A percentile compares a stretch with the other conserved stretches of the same genome.
These are phyloP conservation scores for Aphidius ervi DNA, from an alignment of 1,140 invertebrate species.

Conservation along the genomic window DNA sequence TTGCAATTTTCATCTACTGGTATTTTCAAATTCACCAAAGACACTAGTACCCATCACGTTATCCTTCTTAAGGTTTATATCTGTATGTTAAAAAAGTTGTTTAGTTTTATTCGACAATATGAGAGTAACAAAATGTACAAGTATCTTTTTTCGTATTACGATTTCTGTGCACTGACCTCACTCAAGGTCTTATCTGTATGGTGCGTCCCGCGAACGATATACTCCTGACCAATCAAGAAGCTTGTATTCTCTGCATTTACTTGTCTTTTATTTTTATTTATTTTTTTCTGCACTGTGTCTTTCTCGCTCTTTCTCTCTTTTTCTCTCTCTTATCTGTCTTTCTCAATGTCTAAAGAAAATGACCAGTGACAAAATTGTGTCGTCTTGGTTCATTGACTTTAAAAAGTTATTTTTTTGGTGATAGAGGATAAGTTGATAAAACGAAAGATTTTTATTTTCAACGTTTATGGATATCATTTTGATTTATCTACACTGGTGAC, in stretches of 20 bases:
- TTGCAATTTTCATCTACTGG: conserved; percentile 5
- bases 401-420: not conserved
- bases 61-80: conserved; percentile 1
- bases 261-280: conserved; percentile 15
- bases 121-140: conserved; percentile 16
- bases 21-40: too few relatives aligned
- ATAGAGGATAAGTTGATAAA: not conserved
- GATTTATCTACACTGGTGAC: too few relatives aligned
- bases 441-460: conserved; percentile 11
- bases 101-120: conserved; percentile 9
- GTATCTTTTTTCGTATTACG: conserved; percentile 9
- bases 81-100: conserved; percentile 2
- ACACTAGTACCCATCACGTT: not conserved
- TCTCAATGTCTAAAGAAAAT: conserved; percentile 14
- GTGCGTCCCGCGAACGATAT: conserved; percentile 11
- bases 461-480: not conserved
- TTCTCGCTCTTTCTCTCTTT: not conserved
- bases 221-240: conserved; percentile 16
- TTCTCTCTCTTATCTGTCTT: not conserved
- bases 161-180: conserved; percentile 32
- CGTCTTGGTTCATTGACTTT: conserved; percentile 14
- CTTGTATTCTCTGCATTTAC: conserved; percentile 7
- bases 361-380: conserved; percentile 17
- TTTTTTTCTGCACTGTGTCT: conserved; percentile 2
- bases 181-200: conserved; percentile 32